phyloP scores from a whole-genome alignment of 1,140 invertebrate genomes.

The Saxidomus purpurata region DNA sequence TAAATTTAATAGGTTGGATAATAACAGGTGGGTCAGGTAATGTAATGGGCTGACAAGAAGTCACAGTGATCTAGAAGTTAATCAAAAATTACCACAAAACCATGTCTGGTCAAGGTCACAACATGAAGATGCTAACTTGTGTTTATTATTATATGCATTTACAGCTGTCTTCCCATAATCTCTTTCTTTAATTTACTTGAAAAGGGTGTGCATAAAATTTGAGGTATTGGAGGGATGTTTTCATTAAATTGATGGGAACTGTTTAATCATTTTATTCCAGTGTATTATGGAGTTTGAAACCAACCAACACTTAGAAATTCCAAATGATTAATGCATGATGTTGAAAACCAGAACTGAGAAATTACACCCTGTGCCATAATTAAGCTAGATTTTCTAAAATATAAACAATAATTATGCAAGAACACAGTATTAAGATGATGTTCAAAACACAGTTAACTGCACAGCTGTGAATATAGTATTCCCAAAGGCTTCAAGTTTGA shows the following conservation, averaged over 20 bases:
- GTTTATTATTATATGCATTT: too few relatives aligned
- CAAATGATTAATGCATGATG: background rate
- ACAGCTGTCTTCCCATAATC: background rate
- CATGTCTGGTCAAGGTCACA: background rate
- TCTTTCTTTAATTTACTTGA: background rate
- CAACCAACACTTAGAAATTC: background rate
- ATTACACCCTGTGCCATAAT: background rate
- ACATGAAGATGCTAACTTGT: too few relatives aligned
- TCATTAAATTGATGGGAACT: slow-evolving; percentile 9
- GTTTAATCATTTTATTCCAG: slow-evolving; percentile 6
- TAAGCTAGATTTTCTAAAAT: background rate
- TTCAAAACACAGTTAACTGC: too few relatives aligned
- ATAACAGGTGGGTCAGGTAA: background rate
- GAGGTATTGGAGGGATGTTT: background rate
- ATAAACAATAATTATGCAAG: background rate
- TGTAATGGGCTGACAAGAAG: slow-evolving; percentile 3
- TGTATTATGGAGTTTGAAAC: slow-evolving; percentile 4
- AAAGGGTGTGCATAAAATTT: slow-evolving; percentile 1
- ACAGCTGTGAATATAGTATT: too few relatives aligned
- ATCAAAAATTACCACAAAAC: background rate
- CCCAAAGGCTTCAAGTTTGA: too few relatives aligned
- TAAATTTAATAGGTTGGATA: slow-evolving; percentile 39
- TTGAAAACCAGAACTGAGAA: background rate
- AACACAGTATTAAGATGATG: too few relatives aligned
- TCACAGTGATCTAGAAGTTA: slow-evolving; percentile 11